Evolutionary conservation across 2,888 invertebrate genomes (phyloP), one percentile per base, ranked within the genome.

Genomic region (Oligia fasciuncula): DNA sequence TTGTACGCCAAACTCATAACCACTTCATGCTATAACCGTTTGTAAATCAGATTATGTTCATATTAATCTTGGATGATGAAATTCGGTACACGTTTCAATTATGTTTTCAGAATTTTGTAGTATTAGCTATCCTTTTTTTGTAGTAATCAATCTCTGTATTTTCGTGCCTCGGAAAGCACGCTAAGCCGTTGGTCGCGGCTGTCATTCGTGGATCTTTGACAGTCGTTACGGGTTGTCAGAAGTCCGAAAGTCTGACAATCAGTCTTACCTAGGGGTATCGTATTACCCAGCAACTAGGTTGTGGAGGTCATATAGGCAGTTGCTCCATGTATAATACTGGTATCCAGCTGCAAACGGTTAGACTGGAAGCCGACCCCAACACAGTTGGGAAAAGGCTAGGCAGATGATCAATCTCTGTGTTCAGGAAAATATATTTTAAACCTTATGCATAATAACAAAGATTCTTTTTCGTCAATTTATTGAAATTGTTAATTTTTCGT

Each of bases 1-100:
- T 76, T 74, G 29, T 63, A 60, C 67, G 72, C 51, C 76, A 62
- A 69, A 67, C 80, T 67, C 80, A 77, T 81, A 76, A 75, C 76
- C 66, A 63, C 72, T 83, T 75, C 54, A 83, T 87, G 80, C 51
- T 68, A 76, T 68, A 67, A 73, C 23, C 72, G 62, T 77, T 76
- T 75, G 14, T 73, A 49, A 70, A 74, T 69, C 49, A 66, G 84
- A 80, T 86, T 76, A 77, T 80, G 17, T n/a, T 60, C n/a, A 69
- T 73, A 29, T 49, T 65, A 65, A 86, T 65, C n/a, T 68, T 71
- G n/a, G 2, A 62, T 49, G 49, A 73, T 76, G 40, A 71, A 65
- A 76, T 84, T 84, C 43, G 46, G 46, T 40, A 23, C 11, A 23
- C 65, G 60, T 66, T 60, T 57, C 6, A 19, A 62, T 76, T 40